These are phyloP conservation scores for Hoplodrina ambigua DNA, from an alignment of 2,888 invertebrate genomes.

Conservation along the genomic window DNA sequence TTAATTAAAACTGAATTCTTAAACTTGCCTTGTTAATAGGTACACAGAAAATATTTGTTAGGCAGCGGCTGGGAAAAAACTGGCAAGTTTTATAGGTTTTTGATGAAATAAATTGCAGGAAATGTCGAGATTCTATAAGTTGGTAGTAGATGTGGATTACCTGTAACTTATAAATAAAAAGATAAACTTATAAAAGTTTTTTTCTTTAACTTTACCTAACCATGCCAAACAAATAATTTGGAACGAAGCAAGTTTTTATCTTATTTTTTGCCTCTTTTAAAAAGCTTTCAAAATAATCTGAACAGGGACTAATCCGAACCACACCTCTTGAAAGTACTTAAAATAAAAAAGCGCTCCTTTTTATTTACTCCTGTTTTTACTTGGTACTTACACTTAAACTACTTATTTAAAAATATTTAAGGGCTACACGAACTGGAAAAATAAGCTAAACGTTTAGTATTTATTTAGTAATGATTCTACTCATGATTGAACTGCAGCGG, in stretches of 20 bases:
- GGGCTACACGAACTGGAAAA: conserved; percentile 2
- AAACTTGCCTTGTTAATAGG: conserved; percentile 44
- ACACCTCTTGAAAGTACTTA: conserved; percentile 22
- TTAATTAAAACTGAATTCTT: conserved; percentile 79
- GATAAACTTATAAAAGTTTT: background rate
- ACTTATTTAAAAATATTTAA: conserved; percentile 7
- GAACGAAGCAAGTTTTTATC: background rate
- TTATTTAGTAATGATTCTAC: no score
- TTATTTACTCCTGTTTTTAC: conserved; percentile 5
- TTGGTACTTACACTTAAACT: background rate
- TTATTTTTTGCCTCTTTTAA: background rate
- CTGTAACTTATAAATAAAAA: background rate
- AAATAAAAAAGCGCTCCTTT: conserved; percentile 4
- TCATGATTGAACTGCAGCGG: no score
- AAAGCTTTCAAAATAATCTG: conserved; percentile 38
- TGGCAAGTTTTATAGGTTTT: background rate
- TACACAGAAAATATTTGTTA: conserved; percentile 14
- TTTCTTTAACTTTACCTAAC: background rate
- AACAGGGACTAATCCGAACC: conserved; percentile 7
- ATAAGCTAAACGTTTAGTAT: conserved; percentile 5
- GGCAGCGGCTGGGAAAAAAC: conserved; percentile 4
- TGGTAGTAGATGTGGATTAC: background rate
- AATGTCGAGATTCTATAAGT: background rate
- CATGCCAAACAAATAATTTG: background rate
- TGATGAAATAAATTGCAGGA: background rate